These are phyloP conservation scores for Aplocera efformata DNA, from an alignment of 2,888 invertebrate species.

Conservation along the genomic window DNA sequence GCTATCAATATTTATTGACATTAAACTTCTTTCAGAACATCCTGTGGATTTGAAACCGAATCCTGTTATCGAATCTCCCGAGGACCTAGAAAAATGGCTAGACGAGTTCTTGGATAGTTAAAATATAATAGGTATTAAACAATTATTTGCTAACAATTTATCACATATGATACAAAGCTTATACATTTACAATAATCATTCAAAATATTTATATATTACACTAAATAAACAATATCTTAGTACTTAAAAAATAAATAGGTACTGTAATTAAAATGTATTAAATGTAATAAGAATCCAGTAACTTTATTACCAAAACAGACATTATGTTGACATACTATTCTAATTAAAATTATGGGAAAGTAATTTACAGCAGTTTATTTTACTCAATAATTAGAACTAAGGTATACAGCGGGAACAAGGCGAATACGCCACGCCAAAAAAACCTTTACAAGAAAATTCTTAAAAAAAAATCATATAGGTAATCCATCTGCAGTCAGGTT, in stretches of 20 bases:
- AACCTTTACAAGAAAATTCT: slow-evolving; percentile 3
- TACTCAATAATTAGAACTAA: background rate
- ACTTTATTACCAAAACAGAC: too few species aligned
- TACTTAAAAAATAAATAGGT: too few species aligned
- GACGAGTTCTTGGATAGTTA: slow-evolving; percentile 70
- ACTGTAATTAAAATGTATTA: too few species aligned
- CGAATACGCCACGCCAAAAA: background rate
- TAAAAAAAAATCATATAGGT: background rate
- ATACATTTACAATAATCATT: too few species aligned
- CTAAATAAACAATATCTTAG: too few species aligned
- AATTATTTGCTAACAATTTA: too few species aligned
- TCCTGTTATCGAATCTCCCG: slow-evolving; percentile 63
- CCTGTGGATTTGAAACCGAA: slow-evolving; percentile 32
- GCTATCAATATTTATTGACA: slow-evolving; percentile 15
- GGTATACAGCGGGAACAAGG: background rate
- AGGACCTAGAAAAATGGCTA: slow-evolving; percentile 75
- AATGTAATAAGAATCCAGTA: too few species aligned
- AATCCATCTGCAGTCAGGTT: background rate
- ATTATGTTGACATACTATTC: background rate
- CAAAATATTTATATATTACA: too few species aligned
- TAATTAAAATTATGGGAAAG: background rate
- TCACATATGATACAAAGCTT: too few species aligned
- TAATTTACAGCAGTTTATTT: background rate
- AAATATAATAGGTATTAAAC: slow-evolving; percentile 5
- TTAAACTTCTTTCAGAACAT: slow-evolving; percentile 20